Evolutionary conservation across 2,797 vertebrate species (phyloP), one percentile per base, ranked within the genome.

Genomic region (Sphaeramia orbicularis): DNA sequence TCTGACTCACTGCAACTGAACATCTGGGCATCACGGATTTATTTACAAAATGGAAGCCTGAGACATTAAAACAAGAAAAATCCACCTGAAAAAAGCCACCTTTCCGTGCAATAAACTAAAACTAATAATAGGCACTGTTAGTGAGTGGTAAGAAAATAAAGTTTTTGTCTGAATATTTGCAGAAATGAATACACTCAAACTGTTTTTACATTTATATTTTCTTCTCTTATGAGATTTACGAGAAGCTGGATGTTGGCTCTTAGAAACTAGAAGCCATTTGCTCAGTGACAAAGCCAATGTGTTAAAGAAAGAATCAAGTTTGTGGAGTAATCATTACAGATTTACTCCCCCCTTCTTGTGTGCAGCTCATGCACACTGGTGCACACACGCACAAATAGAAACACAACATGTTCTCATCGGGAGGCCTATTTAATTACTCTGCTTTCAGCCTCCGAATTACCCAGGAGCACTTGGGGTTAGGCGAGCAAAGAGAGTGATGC

Each of bases 341-440:
- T 83, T 78, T 73, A 60, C 74, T 56, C 65, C 57, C 14, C 58
- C 67, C n/a, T n/a, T n/a, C n/a, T n/a, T 50, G 63, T 71, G 70
- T 51, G 57, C 47, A 66, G 58, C 53, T 43, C 16, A 65, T 14
- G 18, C 53, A 55, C 35, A 40, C 42, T 13, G 32, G 35, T 44
- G 48, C 32, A 56, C 73, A 56, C 61, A 60, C 62, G 40, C 64
- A 74, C 73, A 74, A 64, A 76, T 27, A 74, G 60, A 62, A 74
- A 75, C 77, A 86, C 63, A 82, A 80, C 67, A 76, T 68, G 71
- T 83, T 80, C 80, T 86, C 84, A 84, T 90, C 58, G 47, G 87
- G 84, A 88, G 76, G 80, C 83, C 90, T 87, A 89, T 89, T 91
- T 93, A 92, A 94, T 94, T 91, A 93, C 91, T 83, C 78, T 84